Evolutionary conservation across 1,140 invertebrate genomes (phyloP).

Genomic region (Drosophila oshimai): DNA sequence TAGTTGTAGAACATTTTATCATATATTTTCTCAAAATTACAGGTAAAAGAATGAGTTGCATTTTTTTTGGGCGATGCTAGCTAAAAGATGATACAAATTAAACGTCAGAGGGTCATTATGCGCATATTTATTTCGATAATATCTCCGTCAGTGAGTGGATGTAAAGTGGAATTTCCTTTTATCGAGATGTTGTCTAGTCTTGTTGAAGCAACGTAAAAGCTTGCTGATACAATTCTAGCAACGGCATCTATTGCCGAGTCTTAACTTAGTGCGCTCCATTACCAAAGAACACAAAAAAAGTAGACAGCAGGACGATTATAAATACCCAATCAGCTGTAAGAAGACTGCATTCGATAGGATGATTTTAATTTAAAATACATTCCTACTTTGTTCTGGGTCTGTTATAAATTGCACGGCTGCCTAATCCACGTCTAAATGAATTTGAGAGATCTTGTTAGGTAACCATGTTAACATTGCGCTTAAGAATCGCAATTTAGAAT

Average conservation of each 20-base stretch:
- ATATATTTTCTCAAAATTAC: neutral
- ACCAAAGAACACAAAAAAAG: too few species aligned
- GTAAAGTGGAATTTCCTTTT: neutral
- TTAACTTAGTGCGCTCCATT: neutral
- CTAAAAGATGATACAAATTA: neutral
- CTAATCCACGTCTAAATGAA: too few species aligned
- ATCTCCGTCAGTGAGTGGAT: neutral
- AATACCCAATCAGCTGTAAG: too few species aligned
- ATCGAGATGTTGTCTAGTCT: slow-evolving; percentile 49
- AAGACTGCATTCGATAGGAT: too few species aligned
- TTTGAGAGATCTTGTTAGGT: too few species aligned
- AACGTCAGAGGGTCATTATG: neutral
- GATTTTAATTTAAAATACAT: too few species aligned
- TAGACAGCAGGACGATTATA: too few species aligned
- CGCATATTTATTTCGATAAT: neutral
- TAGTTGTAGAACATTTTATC: neutral
- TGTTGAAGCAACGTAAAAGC: slow-evolving; percentile 62
- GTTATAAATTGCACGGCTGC: too few species aligned
- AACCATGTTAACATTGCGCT: too few species aligned
- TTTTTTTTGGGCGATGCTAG: neutral
- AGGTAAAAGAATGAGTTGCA: neutral
- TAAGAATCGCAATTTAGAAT: too few species aligned
- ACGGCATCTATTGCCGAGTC: slow-evolving; percentile 71
- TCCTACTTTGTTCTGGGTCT: too few species aligned
- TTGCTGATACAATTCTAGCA: slow-evolving; percentile 37